phyloP scores from a whole-genome alignment of 1,140 invertebrate genomes.

The Pachypsylla venusta region DNA sequence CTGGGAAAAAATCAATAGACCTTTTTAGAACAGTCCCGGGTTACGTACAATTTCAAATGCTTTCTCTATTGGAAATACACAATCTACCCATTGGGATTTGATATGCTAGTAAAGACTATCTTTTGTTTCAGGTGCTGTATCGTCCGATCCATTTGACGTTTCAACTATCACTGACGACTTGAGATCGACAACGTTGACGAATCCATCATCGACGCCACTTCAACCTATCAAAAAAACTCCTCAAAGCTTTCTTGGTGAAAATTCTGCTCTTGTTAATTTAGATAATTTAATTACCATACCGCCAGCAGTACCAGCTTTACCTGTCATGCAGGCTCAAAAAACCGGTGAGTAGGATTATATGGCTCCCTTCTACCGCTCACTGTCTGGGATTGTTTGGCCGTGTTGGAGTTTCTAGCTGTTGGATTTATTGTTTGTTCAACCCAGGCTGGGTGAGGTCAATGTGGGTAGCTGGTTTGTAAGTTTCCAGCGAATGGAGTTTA shows the following conservation, averaged over 20 bases:
- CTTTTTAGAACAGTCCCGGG: no score
- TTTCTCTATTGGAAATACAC: no score
- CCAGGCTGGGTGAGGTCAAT: constrained; percentile 4
- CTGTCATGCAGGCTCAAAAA: constrained; percentile 18
- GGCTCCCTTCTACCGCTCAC: not conserved
- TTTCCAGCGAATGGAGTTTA: no score
- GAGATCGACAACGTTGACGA: constrained; percentile 26
- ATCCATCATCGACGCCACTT: constrained; percentile 17
- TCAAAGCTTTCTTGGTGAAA: constrained; percentile 84
- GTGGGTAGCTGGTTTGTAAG: not conserved
- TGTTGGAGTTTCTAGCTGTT: no score
- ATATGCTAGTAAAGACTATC: no score
- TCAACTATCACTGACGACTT: constrained; percentile 40
- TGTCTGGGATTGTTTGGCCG: not conserved
- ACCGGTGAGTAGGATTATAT: constrained; percentile 13
- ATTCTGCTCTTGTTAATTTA: constrained; percentile 83
- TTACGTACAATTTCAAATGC: no score
- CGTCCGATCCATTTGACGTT: constrained; percentile 55
- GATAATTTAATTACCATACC: constrained; percentile 71
- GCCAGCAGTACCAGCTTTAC: constrained; percentile 18
- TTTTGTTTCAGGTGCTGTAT: constrained; percentile 30
- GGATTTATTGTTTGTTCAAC: no score
- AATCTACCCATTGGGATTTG: no score
- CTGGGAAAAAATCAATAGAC: no score
- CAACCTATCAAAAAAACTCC: constrained; percentile 59